These are phyloP conservation scores for Pitta sordida DNA, from an alignment of 2,113 vertebrate species.

Conservation along the genomic window DNA sequence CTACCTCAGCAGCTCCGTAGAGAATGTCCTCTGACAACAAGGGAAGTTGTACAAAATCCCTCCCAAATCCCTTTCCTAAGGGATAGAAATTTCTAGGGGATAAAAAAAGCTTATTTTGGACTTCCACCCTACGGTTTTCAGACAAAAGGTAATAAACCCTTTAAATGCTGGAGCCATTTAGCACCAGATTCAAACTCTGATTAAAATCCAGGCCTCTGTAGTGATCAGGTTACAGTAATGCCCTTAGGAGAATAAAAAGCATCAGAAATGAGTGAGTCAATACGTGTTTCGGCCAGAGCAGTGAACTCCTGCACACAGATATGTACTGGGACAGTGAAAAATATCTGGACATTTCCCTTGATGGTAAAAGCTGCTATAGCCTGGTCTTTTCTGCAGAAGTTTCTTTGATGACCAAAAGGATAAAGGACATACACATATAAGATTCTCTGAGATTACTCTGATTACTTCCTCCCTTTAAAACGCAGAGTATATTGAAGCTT, in stretches of 20 bases:
- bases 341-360: neutral
- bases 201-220: neutral
- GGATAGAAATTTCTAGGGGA: neutral
- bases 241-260: neutral
- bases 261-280: neutral
- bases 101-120: neutral
- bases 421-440: slow-evolving; percentile 11
- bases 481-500: slow-evolving; percentile 64
- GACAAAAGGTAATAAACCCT: neutral
- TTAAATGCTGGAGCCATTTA: neutral
- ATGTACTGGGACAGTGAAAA: neutral
- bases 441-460: slow-evolving; percentile 49
- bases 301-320: neutral
- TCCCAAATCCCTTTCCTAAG: neutral
- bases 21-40: neutral
- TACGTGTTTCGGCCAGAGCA: neutral
- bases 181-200: neutral
- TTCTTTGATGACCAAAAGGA: neutral
- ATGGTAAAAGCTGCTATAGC: neutral
- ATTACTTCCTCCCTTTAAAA: slow-evolving; percentile 68
- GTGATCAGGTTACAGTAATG: neutral
- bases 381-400: neutral
- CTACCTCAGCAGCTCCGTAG: neutral
- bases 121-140: neutral
- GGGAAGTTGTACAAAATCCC: neutral